phyloP scores from a whole-genome alignment of 1,140 invertebrate species.

The Venustaconcha ellipsiformis region DNA sequence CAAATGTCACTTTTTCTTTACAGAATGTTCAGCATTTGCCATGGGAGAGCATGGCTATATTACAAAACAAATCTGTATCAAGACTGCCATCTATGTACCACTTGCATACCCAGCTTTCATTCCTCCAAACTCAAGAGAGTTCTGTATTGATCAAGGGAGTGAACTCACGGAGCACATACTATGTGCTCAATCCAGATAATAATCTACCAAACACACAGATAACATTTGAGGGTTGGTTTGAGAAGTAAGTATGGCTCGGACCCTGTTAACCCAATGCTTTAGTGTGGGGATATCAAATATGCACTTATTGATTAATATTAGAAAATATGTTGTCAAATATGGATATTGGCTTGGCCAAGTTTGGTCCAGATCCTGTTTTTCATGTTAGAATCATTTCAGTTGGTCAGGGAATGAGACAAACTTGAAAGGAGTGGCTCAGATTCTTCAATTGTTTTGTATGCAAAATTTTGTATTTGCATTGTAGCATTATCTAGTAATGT shows the following conservation, averaged over 20 bases:
- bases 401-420: too few relatives aligned
- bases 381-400: too few relatives aligned
- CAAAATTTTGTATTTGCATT: too few relatives aligned
- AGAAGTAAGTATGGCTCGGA: conserved; percentile 40
- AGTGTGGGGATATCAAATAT: too few relatives aligned
- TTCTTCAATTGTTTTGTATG: too few relatives aligned
- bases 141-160: conserved; percentile 73
- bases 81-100: conserved; percentile 82
- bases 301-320: too few relatives aligned
- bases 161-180: conserved; percentile 72
- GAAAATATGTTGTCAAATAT: too few relatives aligned
- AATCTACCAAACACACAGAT: conserved; percentile 79
- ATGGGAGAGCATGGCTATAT: conserved; percentile 79
- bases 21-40: conserved; percentile 80
- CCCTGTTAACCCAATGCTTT: too few relatives aligned
- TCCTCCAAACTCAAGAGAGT: conserved; percentile 45
- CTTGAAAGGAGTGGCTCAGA: too few relatives aligned
- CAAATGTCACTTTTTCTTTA: conserved; percentile 38
- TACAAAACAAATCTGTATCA: conserved; percentile 76
- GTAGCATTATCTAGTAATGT: too few relatives aligned
- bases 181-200: conserved; percentile 78
- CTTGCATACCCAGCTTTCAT: conserved; percentile 75
- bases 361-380: too few relatives aligned
- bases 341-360: too few relatives aligned
- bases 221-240: conserved; percentile 72